These are phyloP conservation scores for Solea senegalensis DNA, from an alignment of 2,113 vertebrate genomes.

Conservation along the genomic window DNA sequence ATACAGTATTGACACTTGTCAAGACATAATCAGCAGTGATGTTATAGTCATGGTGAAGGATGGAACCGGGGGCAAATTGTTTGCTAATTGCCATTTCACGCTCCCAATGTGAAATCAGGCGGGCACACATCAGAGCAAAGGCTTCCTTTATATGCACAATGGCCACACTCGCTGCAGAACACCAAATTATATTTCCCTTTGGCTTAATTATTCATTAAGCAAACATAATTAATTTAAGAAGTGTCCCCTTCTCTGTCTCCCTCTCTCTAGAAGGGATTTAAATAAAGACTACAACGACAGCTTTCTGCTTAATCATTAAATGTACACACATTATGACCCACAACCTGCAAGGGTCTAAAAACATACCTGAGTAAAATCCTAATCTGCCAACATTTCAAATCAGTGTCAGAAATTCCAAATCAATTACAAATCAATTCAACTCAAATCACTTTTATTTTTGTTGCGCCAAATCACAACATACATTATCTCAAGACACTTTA, in stretches of 20 bases:
- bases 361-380: slow-evolving; percentile 34
- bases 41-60: slow-evolving; percentile 71
- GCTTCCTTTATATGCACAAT: slow-evolving; percentile 72
- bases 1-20: slow-evolving; percentile 71
- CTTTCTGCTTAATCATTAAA: slow-evolving; percentile 70
- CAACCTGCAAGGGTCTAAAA: slow-evolving; percentile 46
- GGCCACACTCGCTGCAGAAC: slow-evolving; percentile 69
- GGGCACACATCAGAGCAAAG: slow-evolving; percentile 53
- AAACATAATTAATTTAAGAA: slow-evolving; percentile 81
- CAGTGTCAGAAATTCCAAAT: no score
- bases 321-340: slow-evolving; percentile 43
- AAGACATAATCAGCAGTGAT: slow-evolving; percentile 71
- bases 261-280: slow-evolving; percentile 77
- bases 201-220: slow-evolving; percentile 82
- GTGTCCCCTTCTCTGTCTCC: slow-evolving; percentile 49
- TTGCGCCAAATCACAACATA: no score
- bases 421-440: no score
- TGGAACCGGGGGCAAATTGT: slow-evolving; percentile 74
- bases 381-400: slow-evolving; percentile 8
- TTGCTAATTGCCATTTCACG: slow-evolving; percentile 79
- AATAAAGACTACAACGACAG: slow-evolving; percentile 76
- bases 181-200: slow-evolving; percentile 77
- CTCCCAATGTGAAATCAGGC: slow-evolving; percentile 74
- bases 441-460: no score
- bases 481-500: no score